Evolutionary conservation across 2,797 vertebrate genomes (phyloP).

Genomic region (Dallia pectoralis): DNA sequence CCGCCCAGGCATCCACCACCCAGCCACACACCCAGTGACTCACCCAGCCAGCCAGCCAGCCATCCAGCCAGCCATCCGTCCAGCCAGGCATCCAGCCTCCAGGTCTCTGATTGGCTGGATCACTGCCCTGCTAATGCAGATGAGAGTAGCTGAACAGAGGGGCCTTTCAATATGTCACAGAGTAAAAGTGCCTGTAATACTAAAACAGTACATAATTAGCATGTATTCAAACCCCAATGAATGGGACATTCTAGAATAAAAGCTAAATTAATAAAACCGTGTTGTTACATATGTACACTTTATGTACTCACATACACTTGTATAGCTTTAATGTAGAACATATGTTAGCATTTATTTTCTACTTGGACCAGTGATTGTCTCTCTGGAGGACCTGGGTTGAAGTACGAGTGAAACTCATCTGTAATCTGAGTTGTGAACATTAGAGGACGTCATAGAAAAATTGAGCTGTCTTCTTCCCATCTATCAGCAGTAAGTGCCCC

Average conservation of each 20-base stretch:
- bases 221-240: background rate
- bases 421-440: background rate
- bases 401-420: background rate
- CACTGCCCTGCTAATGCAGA: constrained; percentile 4
- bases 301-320: background rate
- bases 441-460: background rate
- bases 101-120: background rate
- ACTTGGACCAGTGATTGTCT: background rate
- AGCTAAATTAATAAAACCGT: background rate
- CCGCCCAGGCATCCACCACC: no score
- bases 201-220: no score
- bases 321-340: background rate
- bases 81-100: no score
- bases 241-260: no score
- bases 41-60: no score
- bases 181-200: no score
- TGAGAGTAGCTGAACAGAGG: constrained; percentile 5
- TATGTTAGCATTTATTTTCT: no score
- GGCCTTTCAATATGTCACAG: no score
- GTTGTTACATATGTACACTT: background rate
- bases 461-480: background rate
- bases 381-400: background rate
- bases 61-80: no score
- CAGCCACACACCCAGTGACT: no score
- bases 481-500: constrained; percentile 7